These are phyloP conservation scores for Brevipalpus yothersi DNA, from an alignment of 1,140 invertebrate genomes.

Conservation along the genomic window DNA sequence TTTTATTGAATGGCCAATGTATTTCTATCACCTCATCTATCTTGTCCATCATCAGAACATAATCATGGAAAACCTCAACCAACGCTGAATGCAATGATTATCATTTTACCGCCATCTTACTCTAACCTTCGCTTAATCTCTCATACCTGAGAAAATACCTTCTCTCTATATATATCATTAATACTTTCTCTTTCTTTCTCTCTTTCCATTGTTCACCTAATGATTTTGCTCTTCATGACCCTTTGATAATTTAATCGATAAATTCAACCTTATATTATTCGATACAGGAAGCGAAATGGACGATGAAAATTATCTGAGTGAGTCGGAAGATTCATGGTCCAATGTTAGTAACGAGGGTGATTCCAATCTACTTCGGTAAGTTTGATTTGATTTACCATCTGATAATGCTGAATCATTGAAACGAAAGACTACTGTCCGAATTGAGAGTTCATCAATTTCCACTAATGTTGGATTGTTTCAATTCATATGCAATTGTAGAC, in stretches of 20 bases:
- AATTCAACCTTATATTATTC: no score
- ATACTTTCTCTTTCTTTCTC: background rate
- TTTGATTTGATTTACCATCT: background rate
- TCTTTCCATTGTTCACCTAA: background rate
- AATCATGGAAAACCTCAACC: no score
- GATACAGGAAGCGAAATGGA: conserved; percentile 11
- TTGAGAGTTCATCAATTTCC: background rate
- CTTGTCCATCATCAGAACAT: no score
- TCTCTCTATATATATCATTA: no score
- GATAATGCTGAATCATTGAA: background rate
- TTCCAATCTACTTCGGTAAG: background rate
- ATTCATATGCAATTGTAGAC: background rate
- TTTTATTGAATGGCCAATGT: no score
- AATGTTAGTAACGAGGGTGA: background rate
- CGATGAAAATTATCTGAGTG: conserved; percentile 8
- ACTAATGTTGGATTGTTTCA: background rate
- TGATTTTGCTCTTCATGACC: background rate
- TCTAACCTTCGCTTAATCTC: no score
- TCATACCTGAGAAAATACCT: no score
- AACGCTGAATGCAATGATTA: no score
- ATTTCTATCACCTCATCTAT: no score
- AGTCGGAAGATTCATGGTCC: conserved; percentile 10
- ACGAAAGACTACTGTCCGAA: background rate
- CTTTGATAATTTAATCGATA: background rate
- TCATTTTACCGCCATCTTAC: no score